Conservation (phyloP, 2,113 vertebrate species). For the Pseudopipra pipra region DNA sequence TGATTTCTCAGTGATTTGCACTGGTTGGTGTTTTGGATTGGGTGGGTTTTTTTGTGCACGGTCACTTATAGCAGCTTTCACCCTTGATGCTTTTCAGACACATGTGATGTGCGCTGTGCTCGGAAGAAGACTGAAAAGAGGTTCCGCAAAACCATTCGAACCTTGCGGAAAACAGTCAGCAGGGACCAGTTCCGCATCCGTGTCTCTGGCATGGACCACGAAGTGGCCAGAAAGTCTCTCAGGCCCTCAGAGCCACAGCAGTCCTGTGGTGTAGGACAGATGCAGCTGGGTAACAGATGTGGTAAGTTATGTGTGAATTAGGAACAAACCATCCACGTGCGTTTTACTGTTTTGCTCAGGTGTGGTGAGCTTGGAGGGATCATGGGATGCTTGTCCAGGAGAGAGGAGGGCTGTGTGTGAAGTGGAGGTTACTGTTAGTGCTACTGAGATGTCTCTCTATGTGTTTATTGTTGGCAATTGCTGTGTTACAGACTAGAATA, state of each 20-base stretch:
- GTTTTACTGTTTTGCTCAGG: background rate
- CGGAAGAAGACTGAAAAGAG: conserved; percentile 89
- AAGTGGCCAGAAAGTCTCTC: conserved; percentile 77
- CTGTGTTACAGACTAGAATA: background rate
- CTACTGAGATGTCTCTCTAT: background rate
- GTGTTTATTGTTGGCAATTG: background rate
- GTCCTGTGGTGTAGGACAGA: conserved; percentile 82
- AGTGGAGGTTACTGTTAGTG: background rate
- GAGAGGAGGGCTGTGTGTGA: background rate
- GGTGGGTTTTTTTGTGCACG: background rate
- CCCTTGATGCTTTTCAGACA: conserved; percentile 79
- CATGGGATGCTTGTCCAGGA: rapidly evolving
- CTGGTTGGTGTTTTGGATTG: background rate
- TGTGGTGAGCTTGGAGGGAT: background rate
- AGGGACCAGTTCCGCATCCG: conserved; percentile 92
- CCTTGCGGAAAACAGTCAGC: conserved; percentile 89
- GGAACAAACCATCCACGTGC: rapidly evolving
- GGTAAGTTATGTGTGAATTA: conserved; percentile 77
- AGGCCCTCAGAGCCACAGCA: conserved; percentile 72
- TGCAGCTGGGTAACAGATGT: conserved; percentile 82
- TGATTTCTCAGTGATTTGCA: background rate
- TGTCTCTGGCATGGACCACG: conserved; percentile 82
- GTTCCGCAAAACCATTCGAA: conserved; percentile 90
- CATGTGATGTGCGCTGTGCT: conserved; percentile 87
- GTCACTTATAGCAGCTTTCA: background rate